Evolutionary conservation across 2,113 vertebrate species (phyloP), one percentile per base, ranked within the genome.

Genomic region (Tapirus terrestris): DNA sequence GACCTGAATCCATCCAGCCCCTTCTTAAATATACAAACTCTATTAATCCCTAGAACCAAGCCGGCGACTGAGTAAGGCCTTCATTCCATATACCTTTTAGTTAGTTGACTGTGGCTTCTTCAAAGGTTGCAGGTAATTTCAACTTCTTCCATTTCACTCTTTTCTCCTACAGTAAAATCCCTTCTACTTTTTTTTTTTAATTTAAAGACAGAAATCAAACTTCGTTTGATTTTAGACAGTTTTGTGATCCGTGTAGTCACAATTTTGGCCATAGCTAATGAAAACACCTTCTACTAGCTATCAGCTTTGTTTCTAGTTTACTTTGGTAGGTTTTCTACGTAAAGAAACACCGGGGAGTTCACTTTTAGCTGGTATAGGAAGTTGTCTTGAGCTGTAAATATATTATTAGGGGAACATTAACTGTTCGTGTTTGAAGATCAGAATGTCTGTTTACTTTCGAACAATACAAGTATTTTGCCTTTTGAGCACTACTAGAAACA

Each of bases 21-120:
- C 81, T 84, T 97, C 86, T 95, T 97, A 92, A 97, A 77, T 56
- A 82, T 43, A 96, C 96, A 97, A 48, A 95, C 33, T 58, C 70
- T 86, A 70, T 85, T 81, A 88, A 81, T 97, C 68, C 77, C 51
- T 65, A 84, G 85, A 96, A 83, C 94, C 82, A 76, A 5, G 33
- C 20, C n/a, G 33, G 65, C 67, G 33, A 89, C 86, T 80, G 56
- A 68, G 63, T 58, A 75, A 91, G 51, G 70, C 56, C n/a, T 86
- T 80, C 56, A 29, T 89, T 56, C 53, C 45, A 67, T 82, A 67
- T 79, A 70, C 51, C 65, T 51, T 31, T 85, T 67, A 65, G 51
- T 86, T 87, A 83, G 60, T 75, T 39, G 68, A 86, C 10, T 72
- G 33, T 82, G 51, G 48, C 80, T 70, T 80, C 27, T 76, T 96